Conservation (phyloP, 1,140 invertebrate species). For the Drosophila equinoxialis region DNA sequence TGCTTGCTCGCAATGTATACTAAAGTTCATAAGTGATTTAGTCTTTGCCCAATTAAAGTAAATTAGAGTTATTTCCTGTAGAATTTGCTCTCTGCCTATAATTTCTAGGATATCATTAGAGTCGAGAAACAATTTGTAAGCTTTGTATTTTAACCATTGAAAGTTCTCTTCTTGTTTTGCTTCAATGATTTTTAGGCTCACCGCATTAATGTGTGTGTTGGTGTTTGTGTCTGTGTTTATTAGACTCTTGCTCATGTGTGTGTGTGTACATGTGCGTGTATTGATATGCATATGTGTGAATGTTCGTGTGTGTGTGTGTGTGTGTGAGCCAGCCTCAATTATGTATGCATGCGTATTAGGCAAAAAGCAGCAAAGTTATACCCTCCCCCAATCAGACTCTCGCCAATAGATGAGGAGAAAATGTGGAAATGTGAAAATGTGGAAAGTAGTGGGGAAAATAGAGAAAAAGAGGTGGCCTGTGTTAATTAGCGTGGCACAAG, state of each 20-base stretch:
- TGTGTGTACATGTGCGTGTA: slow-evolving; percentile 23
- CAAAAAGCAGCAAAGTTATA: slow-evolving; percentile 54
- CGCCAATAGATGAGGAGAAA: slow-evolving; percentile 14
- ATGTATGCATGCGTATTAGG: slow-evolving; percentile 74
- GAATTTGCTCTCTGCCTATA: too few species aligned
- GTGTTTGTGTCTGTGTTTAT: slow-evolving; percentile 63
- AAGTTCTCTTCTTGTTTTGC: slow-evolving; percentile 50
- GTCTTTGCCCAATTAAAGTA: too few species aligned
- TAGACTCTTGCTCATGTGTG: slow-evolving; percentile 46
- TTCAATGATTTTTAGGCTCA: slow-evolving; percentile 73
- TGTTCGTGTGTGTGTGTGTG: not conserved
- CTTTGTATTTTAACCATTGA: not conserved
- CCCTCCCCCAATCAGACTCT: not conserved
- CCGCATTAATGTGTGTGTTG: slow-evolving; percentile 67
- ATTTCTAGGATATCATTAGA: slow-evolving; percentile 17
- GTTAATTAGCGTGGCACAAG: slow-evolving; percentile 71
- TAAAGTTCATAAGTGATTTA: too few species aligned
- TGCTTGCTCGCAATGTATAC: too few species aligned
- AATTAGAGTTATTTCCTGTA: too few species aligned
- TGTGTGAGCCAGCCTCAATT: slow-evolving; percentile 54
- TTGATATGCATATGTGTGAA: slow-evolving; percentile 50
- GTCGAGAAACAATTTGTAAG: too few species aligned
- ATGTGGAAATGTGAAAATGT: slow-evolving; percentile 2
- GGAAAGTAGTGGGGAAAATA: slow-evolving; percentile 25
- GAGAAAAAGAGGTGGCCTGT: slow-evolving; percentile 26